Evolutionary conservation across 1,140 invertebrate species (phyloP).

Genomic region (Babylonia areolata): DNA sequence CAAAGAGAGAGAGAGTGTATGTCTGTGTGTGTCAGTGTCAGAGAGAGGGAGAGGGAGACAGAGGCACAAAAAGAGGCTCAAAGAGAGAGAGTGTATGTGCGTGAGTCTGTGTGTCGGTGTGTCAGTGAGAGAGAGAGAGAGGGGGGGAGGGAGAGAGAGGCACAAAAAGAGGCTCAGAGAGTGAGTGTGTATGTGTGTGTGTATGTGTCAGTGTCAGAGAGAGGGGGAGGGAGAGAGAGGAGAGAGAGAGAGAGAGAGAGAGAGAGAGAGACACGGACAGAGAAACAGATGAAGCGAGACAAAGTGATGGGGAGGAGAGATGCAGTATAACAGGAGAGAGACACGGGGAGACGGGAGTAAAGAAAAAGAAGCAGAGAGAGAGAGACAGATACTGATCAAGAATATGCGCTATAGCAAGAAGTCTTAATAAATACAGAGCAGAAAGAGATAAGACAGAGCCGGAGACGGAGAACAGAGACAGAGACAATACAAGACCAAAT

Average conservation of each 20-base stretch:
- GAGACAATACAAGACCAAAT: too few relatives aligned
- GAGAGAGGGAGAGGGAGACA: slow-evolving; percentile 2
- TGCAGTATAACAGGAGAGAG: slow-evolving; percentile 8
- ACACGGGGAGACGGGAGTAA: background rate
- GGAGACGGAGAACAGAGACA: slow-evolving; percentile 5
- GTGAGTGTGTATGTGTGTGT: background rate
- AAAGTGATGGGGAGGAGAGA: slow-evolving; percentile 76
- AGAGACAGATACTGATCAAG: too few relatives aligned
- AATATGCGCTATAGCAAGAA: too few relatives aligned
- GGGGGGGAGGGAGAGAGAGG: slow-evolving; percentile 7
- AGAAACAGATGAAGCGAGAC: background rate
- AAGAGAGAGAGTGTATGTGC: too few relatives aligned
- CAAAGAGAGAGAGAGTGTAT: slow-evolving; percentile 2
- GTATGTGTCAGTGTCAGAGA: background rate
- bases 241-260: slow-evolving; percentile 29
- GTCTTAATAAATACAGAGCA: too few relatives aligned
- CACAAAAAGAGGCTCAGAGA: background rate
- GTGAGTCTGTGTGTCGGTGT: too few relatives aligned
- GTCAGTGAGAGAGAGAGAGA: too few relatives aligned
- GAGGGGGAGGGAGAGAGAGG: background rate
- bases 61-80: too few relatives aligned
- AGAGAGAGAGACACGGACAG: background rate
- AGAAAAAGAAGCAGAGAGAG: background rate
- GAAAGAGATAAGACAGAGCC: background rate
- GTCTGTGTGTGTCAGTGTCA: too few relatives aligned